Conservation (phyloP, 2,888 invertebrate genomes). For the Caenorhabditis macrosperma region DNA sequence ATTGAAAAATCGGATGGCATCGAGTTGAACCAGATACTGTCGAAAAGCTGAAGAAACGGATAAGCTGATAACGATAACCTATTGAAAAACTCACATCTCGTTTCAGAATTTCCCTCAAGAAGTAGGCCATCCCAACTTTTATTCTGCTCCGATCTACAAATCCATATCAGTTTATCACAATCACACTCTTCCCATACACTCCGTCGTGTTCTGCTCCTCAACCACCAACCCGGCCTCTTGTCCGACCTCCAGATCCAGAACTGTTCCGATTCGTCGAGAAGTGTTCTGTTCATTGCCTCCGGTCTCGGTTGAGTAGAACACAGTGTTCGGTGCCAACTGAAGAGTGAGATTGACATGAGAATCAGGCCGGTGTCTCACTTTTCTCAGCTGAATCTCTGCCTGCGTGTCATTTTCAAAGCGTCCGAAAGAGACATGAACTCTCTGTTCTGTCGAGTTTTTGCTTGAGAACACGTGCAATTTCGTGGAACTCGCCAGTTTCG, state of each 20-base stretch:
- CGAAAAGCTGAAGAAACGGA: slow-evolving; percentile 5
- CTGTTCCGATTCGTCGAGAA: background rate
- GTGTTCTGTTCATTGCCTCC: background rate
- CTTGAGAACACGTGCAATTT: slow-evolving; percentile 1
- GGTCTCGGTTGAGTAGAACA: background rate
- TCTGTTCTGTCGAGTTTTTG: background rate
- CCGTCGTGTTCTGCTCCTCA: background rate
- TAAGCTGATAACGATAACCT: too few relatives aligned
- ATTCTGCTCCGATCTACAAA: background rate
- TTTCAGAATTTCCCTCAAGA: slow-evolving; percentile 6
- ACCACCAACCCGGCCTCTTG: background rate
- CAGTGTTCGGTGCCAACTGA: background rate
- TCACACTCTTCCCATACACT: background rate
- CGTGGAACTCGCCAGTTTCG: background rate
- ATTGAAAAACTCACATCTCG: slow-evolving; percentile 1
- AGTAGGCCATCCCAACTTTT: slow-evolving; percentile 8
- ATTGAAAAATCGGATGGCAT: background rate
- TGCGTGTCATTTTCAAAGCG: background rate
- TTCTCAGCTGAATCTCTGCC: slow-evolving; percentile 1
- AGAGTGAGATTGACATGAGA: background rate
- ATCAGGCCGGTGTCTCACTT: background rate
- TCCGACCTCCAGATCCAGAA: background rate
- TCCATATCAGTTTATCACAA: background rate
- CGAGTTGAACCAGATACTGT: slow-evolving; percentile 16
- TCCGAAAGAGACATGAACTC: slow-evolving; percentile 12